A percentile compares a stretch with the other conserved stretches of the same genome.
Evolutionary conservation across 2,888 invertebrate species (phyloP).

Genomic region (Caenorhabditis panamensis): DNA sequence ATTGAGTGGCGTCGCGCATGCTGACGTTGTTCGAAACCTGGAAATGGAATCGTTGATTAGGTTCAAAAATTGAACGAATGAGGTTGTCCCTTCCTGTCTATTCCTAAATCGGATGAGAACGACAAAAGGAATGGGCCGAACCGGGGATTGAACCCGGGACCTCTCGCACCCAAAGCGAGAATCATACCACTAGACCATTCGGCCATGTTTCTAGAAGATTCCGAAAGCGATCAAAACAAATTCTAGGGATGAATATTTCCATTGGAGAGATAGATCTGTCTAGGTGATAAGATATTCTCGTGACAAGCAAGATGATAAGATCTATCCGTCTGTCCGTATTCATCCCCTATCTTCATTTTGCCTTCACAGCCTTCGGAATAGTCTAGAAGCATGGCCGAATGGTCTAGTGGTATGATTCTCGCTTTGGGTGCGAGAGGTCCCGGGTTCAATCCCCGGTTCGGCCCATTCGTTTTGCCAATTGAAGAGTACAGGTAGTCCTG

Average conservation of each 20-base stretch:
- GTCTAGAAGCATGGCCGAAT: too few species aligned
- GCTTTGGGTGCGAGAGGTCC: conserved; percentile 80
- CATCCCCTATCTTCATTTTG: not conserved
- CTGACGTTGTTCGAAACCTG: conserved; percentile 38
- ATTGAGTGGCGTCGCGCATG: conserved; percentile 34
- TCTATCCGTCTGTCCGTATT: not conserved
- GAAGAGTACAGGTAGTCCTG: not conserved
- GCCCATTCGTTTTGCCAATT: conserved; percentile 49
- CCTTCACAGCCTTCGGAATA: not conserved
- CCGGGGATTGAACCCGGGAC: conserved; percentile 80
- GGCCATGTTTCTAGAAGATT: conserved; percentile 34
- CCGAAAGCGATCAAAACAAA: not conserved
- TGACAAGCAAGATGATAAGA: not conserved
- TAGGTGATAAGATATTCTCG: conserved; percentile 2
- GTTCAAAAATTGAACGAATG: not conserved
- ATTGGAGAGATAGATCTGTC: not conserved
- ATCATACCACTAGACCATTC: conserved; percentile 81
- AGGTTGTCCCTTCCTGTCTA: too few species aligned
- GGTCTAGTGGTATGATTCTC: conserved; percentile 81
- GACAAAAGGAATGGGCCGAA: conserved; percentile 65
- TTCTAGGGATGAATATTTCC: not conserved
- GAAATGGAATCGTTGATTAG: conserved; percentile 20
- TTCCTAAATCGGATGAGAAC: too few species aligned
- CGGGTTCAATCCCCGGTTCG: conserved; percentile 78
- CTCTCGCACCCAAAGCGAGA: conserved; percentile 82